Conservation (phyloP, 2,888 invertebrate genomes). For the Caenorhabditis wallacei region DNA sequence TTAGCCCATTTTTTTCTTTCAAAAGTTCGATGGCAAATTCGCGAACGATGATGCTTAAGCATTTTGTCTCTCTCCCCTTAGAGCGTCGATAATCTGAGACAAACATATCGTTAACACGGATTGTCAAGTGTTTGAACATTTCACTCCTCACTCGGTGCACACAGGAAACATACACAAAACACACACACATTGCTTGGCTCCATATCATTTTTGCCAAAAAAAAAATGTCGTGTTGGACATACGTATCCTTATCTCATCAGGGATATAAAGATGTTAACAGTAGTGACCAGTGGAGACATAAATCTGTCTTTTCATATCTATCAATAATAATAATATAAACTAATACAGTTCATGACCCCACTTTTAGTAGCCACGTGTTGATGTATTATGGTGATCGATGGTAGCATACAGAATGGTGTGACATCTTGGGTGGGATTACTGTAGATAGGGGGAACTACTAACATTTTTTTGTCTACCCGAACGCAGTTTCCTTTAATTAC, state of each 20-base stretch:
- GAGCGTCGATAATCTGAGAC: conserved; percentile 66
- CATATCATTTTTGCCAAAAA: conserved; percentile 1
- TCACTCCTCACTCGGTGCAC: conserved; percentile 29
- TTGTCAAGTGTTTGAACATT: conserved; percentile 68
- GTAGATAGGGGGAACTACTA: neutral
- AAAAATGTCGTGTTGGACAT: neutral
- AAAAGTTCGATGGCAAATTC: neutral
- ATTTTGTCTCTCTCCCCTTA: conserved; percentile 4
- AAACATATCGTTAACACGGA: conserved; percentile 71
- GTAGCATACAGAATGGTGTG: neutral
- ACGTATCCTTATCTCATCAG: conserved; percentile 36
- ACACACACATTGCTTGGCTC: conserved; percentile 11
- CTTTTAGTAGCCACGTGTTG: conserved; percentile 32
- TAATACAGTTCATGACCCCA: conserved; percentile 38
- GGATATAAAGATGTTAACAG: conserved; percentile 41
- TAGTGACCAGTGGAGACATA: conserved; percentile 17
- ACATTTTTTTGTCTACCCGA: neutral
- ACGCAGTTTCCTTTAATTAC: conserved; percentile 13
- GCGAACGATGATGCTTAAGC: conserved; percentile 38
- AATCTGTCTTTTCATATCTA: no score
- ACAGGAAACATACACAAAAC: conserved; percentile 31
- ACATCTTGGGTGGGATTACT: no score
- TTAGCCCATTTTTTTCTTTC: no score
- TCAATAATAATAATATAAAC: neutral
- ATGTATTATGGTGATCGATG: conserved; percentile 38